A percentile compares a stretch with the other conserved stretches of the same genome.
Conservation (phyloP, 1,140 invertebrate species). For the Lepidurus packardi region DNA sequence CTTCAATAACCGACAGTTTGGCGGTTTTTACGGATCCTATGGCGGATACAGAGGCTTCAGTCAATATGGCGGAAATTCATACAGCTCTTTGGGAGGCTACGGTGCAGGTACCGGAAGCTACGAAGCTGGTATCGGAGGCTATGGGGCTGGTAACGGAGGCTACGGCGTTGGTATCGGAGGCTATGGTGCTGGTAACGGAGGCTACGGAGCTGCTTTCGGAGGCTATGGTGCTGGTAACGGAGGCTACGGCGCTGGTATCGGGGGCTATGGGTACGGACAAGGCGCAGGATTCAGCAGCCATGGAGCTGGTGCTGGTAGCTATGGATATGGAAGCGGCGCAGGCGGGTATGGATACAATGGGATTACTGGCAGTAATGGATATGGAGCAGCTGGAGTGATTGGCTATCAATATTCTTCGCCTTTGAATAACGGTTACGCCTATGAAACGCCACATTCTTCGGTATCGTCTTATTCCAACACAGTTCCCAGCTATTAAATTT, state of each 20-base stretch:
- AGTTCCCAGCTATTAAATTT: neutral
- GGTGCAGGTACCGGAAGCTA: neutral
- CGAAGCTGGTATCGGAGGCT: neutral
- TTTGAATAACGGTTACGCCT: slow-evolving; percentile 9
- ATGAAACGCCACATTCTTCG: slow-evolving; percentile 28
- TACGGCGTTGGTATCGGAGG: slow-evolving; percentile 11
- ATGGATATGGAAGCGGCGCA: neutral
- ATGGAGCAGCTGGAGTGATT: slow-evolving; percentile 26
- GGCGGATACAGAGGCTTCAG: no score
- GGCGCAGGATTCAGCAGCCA: neutral
- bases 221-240: neutral
- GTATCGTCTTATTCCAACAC: slow-evolving; percentile 29
- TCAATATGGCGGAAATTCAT: no score
- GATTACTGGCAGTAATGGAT: neutral
- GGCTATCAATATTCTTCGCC: slow-evolving; percentile 27
- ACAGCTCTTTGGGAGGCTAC: neutral
- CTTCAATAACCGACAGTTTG: no score
- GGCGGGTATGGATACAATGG: neutral
- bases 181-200: neutral
- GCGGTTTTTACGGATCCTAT: no score
- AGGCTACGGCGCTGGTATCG: neutral
- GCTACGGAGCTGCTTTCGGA: neutral
- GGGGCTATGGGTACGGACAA: slow-evolving; percentile 22
- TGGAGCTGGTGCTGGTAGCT: neutral
- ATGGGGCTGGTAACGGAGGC: neutral